A percentile compares a stretch with the other conserved stretches of the same genome.
Conservation (phyloP, 2,113 vertebrate species). For the Salvelinus sp. region DNA sequence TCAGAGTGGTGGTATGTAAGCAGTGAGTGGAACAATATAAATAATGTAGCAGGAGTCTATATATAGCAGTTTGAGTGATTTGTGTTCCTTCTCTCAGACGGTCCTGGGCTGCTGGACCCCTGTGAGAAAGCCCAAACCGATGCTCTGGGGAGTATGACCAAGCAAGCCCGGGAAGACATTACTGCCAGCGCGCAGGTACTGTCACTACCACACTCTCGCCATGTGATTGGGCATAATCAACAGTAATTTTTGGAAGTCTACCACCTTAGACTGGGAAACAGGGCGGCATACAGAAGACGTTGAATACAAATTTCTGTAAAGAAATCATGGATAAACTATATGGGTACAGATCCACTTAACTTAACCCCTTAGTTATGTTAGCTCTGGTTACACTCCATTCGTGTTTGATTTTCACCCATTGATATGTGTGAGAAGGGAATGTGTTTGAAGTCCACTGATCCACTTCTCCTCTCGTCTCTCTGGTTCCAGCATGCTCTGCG, state of each 20-base stretch:
- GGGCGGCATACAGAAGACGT: not conserved
- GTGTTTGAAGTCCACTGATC: no score
- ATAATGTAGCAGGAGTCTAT: no score
- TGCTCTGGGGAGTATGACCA: conserved; percentile 65
- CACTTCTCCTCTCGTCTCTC: not conserved
- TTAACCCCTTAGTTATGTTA: no score
- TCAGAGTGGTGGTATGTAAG: no score
- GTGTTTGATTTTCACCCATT: no score
- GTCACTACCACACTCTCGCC: not conserved
- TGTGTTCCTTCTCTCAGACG: conserved; percentile 63
- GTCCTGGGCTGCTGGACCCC: conserved; percentile 80
- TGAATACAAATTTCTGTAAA: no score
- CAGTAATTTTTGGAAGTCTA: not conserved
- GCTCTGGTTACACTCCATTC: no score
- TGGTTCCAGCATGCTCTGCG: conserved; percentile 72
- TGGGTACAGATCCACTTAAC: no score
- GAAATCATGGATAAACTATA: no score
- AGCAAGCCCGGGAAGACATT: conserved; percentile 76
- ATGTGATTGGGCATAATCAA: not conserved
- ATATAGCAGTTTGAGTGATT: not conserved
- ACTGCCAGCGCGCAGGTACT: conserved; percentile 78
- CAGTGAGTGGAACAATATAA: no score
- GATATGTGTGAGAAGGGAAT: no score
- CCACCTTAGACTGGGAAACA: no score
- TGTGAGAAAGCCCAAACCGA: conserved; percentile 79